Evolutionary conservation across 2,113 vertebrate species (phyloP), one percentile per base, ranked within the genome.

Genomic region (Limanda limanda): DNA sequence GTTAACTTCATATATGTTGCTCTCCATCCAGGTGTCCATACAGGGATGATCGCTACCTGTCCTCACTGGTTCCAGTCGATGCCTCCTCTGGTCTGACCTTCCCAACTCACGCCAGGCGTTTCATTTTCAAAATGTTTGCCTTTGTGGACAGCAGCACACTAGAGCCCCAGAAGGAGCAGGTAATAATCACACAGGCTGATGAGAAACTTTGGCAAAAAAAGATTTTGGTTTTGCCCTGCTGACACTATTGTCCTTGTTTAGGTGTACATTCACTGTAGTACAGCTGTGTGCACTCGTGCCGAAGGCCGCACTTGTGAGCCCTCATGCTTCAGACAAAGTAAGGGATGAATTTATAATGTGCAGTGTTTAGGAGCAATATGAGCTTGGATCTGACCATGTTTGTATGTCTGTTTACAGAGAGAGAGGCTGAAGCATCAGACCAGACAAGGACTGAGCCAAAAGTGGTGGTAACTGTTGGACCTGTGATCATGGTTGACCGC

Each of bases 211-310:
- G 37, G 17, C 52, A 48, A 4, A 2, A 8, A 12, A 60, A 68
- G 48, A 20, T 2, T 17, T 17, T 52, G 23, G 11, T 24, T 17
- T 52, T 48, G n/a, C 17, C 35, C 20, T 52, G 24, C 47, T 24
- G 61, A 87, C 24, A 58, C 4, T 42, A 17, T 67, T 67, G 61
- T 69, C 25, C 13, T 60, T 68, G 27, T 75, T 35, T 45, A 91
- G 91, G 55, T 92, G 48, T 92, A 83, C 76, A 75, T 92, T 73
- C 91, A 92, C 76, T 92, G 91, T 63, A 92, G 88, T 48, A 88
- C 91, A 76, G 47, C 80, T 13, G 70, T 91, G 42, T 92, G 90
- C 4, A 15, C 40, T 45, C 6, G 47, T 48, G 20, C 14, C 27
- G 10, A 11, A 0, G 81, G 79, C 7, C 17, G 1, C 54, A 27